Conservation (phyloP, 1,140 invertebrate species). For the Ptiloglossa arizonensis region DNA sequence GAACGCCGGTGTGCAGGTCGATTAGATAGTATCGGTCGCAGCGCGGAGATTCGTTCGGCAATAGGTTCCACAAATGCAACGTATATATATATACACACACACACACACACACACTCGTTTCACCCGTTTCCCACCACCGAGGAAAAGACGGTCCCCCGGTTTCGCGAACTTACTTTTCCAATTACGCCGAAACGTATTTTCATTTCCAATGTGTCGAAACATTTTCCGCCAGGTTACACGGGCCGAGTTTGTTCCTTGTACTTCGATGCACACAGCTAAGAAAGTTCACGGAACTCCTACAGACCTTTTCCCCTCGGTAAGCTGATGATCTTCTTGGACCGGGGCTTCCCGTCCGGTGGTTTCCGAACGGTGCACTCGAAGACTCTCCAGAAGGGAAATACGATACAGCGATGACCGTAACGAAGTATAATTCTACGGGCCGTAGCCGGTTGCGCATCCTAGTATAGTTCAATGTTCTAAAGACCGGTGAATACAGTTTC, state of each 20-base stretch:
- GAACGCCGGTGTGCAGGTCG: no score
- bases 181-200: constrained; percentile 32
- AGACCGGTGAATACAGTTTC: constrained; percentile 46
- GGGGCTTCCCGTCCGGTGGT: constrained; percentile 35
- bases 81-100: no score
- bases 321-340: background rate
- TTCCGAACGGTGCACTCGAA: constrained; percentile 36
- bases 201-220: constrained; percentile 34
- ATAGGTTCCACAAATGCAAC: no score
- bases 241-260: constrained; percentile 15
- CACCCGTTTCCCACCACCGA: no score
- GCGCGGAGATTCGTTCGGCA: no score
- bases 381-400: constrained; percentile 31
- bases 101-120: no score
- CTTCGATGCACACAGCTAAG: background rate
- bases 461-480: constrained; percentile 36
- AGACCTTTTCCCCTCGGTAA: constrained; percentile 3
- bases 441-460: constrained; percentile 3
- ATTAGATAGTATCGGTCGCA: no score
- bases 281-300: constrained; percentile 35
- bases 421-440: constrained; percentile 51
- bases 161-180: constrained; percentile 32
- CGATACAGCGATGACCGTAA: constrained; percentile 43
- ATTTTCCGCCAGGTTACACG: constrained; percentile 34
- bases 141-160: background rate